These are phyloP conservation scores for Tiaroga cobitis DNA, from an alignment of 2,797 vertebrate genomes.

Conservation along the genomic window DNA sequence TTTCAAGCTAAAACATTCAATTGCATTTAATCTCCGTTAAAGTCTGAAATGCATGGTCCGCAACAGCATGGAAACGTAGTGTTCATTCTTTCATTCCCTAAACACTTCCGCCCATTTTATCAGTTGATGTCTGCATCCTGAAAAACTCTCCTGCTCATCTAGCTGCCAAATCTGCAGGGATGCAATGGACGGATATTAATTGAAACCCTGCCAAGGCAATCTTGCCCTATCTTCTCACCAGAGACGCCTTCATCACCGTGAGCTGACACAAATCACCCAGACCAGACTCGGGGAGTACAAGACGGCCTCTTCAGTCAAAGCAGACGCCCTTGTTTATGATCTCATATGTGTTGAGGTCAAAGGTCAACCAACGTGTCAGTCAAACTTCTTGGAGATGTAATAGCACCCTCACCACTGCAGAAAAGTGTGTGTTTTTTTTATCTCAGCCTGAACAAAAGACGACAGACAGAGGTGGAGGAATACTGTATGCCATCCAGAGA, in stretches of 20 bases:
- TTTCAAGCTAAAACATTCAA: background rate
- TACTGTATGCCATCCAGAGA: conserved; percentile 17
- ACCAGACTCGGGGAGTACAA: background rate
- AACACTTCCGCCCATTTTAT: conserved; percentile 25
- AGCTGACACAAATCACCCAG: conserved; percentile 46
- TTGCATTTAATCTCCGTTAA: background rate
- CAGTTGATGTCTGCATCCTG: conserved; percentile 38
- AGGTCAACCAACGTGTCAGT: conserved; percentile 10
- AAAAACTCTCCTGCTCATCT: conserved; percentile 31
- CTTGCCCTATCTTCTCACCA: conserved; percentile 26
- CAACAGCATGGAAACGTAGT: background rate
- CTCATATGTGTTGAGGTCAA: conserved; percentile 30
- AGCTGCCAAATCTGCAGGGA: conserved; percentile 35
- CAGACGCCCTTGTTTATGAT: conserved; percentile 26
- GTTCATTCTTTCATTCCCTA: conserved; percentile 22
- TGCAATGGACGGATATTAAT: conserved; percentile 46
- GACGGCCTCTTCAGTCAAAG: conserved; percentile 33
- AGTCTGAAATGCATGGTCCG: background rate
- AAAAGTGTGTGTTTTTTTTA: background rate
- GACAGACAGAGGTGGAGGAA: conserved; percentile 22
- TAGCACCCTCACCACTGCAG: background rate
- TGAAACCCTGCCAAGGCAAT: conserved; percentile 45
- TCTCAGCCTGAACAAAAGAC: conserved; percentile 15
- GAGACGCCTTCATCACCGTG: conserved; percentile 25
- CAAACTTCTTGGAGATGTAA: conserved; percentile 24